Base-by-base conservation (phyloP, 2,113 vertebrate species). In the Setophaga kirtlandii region DNA sequence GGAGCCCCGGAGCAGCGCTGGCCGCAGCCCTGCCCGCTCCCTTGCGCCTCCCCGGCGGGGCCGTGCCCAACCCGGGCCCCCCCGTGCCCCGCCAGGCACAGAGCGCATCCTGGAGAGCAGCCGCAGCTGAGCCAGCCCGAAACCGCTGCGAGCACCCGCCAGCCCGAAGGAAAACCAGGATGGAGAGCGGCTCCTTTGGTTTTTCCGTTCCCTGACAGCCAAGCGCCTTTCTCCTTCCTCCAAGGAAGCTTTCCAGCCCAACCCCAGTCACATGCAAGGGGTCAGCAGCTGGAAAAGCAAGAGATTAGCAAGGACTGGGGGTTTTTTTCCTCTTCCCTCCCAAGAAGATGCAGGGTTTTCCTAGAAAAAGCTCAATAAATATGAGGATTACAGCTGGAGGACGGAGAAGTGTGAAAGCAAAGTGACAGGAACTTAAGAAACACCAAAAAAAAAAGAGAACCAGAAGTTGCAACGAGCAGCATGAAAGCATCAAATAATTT, bases 361-460 rank as follows among this genome's bases (percentile, higher is more conserved):
- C 83, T 70, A 79, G 85, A 67, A 91, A 77, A 84, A 70, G 37
- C 55, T 49, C 69, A 6, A 2, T 9, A 31, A 89, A 35, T 25
- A 31, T 0, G 0, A 59, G 19, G 55, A 52, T 16, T 1, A 0
- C 2, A 3, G 50, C 46, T 4, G 1, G 71, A 73, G 71, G 80
- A 89, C 3, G 18, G 44, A 70, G 65, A 52, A 83, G 64, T n/a
- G 71, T 37, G 79, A 65, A 60, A 67, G 42, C 21, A 81, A 53
- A 39, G 52, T 1, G 22, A 89, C 3, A 4, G 28, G 10, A 46
- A 23, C 25, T 56, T 33, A 19, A 23, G 37, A 82, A 78, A 70
- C 49, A 77, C 6, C 25, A 16, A 46, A 46, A 46, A 50, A 39
- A 53, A 63, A n/a, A 49, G 24, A 79, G 63, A 80, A 91, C 7